A percentile compares a stretch with the other conserved stretches of the same genome.
Conservation (phyloP, 1,140 invertebrate genomes). For the Lucilia sericata region DNA sequence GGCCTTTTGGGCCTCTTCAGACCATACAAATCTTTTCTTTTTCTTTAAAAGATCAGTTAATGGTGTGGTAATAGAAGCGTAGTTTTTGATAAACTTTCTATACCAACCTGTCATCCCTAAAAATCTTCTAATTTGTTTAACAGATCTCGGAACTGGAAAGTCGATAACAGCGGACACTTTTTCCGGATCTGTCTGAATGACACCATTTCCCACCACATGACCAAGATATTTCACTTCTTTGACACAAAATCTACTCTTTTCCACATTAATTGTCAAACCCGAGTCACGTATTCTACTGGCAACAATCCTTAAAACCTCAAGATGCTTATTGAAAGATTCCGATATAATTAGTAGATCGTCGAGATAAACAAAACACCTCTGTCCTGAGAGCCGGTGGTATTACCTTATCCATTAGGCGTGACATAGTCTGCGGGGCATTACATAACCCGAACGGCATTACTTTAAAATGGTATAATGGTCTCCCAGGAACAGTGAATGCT, state of each 20-base stretch:
- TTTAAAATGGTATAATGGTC: neutral
- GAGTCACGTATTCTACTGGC: slow-evolving; percentile 60
- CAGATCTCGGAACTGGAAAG: no score
- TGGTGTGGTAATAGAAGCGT: no score
- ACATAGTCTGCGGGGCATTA: neutral
- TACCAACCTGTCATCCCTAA: no score
- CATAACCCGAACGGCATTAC: slow-evolving; percentile 14
- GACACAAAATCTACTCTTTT: slow-evolving; percentile 67
- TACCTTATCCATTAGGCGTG: slow-evolving; percentile 8
- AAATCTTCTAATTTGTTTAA: no score
- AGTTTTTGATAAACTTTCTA: no score
- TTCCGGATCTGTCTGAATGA: no score
- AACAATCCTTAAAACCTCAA: slow-evolving; percentile 61
- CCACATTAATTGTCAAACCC: slow-evolving; percentile 68
- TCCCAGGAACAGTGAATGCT: no score
- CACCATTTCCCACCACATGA: slow-evolving; percentile 39
- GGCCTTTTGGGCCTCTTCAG: no score
- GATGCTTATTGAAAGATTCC: slow-evolving; percentile 53
- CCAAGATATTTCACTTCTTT: slow-evolving; percentile 51
- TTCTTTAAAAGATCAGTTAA: no score
- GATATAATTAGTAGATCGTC: neutral
- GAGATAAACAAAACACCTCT: slow-evolving; percentile 30
- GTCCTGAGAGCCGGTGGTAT: slow-evolving; percentile 8
- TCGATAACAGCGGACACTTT: no score
- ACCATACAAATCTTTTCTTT: no score